Evolutionary conservation across 1,140 invertebrate species (phyloP).

Genomic region (Procambarus clarkii): DNA sequence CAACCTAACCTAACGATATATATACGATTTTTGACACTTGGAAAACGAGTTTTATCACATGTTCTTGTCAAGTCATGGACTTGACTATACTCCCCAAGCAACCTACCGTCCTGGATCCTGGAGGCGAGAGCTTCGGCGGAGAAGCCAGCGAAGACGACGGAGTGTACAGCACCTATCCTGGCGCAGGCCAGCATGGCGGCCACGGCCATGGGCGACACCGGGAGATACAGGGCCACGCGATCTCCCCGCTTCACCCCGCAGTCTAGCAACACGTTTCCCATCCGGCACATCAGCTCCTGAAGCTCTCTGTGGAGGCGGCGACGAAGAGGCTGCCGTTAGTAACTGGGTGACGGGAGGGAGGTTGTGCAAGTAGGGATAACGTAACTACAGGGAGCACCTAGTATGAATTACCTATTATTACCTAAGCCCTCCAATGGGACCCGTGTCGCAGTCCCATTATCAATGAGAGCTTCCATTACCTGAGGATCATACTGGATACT

Average conservation of each 20-base stretch:
- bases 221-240: slow-evolving; percentile 79
- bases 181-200: slow-evolving; percentile 78
- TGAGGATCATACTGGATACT: too few species aligned
- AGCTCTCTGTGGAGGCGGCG: slow-evolving; percentile 63
- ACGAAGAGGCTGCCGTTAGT: not conserved
- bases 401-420: too few species aligned
- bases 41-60: too few species aligned
- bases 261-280: slow-evolving; percentile 76
- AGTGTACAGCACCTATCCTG: slow-evolving; percentile 79
- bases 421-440: too few species aligned
- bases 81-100: too few species aligned
- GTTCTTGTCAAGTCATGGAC: too few species aligned
- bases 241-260: slow-evolving; percentile 78
- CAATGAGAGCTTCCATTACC: too few species aligned
- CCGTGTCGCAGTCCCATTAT: too few species aligned
- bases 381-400: not conserved
- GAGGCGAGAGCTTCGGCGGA: slow-evolving; percentile 79
- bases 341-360: not conserved
- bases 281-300: slow-evolving; percentile 76
- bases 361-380: not conserved
- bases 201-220: slow-evolving; percentile 77
- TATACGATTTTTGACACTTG: too few species aligned
- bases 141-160: slow-evolving; percentile 81
- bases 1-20: too few species aligned
- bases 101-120: slow-evolving; percentile 75